Percentiles rank a stretch among this genome's conserved stretches.
phyloP scores from a whole-genome alignment of 2,888 invertebrate genomes.

The Stramonita haemastoma region DNA sequence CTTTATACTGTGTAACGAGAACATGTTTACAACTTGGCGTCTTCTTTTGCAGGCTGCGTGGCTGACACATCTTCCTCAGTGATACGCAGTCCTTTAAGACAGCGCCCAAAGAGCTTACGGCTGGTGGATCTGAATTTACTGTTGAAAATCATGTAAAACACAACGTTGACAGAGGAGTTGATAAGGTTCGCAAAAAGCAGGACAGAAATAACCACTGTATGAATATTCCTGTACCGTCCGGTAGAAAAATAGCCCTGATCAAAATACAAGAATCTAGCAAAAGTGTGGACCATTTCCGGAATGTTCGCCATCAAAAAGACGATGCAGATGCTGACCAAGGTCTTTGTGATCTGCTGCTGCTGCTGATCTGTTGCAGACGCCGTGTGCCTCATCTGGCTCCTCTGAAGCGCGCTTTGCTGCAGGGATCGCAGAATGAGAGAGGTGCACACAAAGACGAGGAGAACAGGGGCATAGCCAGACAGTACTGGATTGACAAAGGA shows the following conservation, averaged over 20 bases:
- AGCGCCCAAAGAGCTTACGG: not conserved
- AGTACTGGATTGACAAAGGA: not conserved
- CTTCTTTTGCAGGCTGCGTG: no score
- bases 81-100: not conserved
- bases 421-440: not conserved
- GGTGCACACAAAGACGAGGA: conserved; percentile 10
- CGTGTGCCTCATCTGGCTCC: not conserved
- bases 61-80: no score
- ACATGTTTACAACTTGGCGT: no score
- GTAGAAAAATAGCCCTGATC: not conserved
- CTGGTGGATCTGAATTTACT: not conserved
- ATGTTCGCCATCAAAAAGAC: not conserved
- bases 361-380: not conserved
- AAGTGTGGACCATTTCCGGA: not conserved
- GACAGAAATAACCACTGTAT: not conserved
- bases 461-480: not conserved
- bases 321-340: conserved; percentile 21
- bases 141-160: not conserved
- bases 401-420: not conserved
- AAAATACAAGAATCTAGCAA: not conserved
- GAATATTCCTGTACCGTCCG: conserved; percentile 7
- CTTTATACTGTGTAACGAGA: no score
- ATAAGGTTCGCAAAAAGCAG: not conserved
- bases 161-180: conserved; percentile 15
- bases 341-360: conserved; percentile 19